Evolutionary conservation across 1,140 invertebrate genomes (phyloP).

Genomic region (Asobara japonica): DNA sequence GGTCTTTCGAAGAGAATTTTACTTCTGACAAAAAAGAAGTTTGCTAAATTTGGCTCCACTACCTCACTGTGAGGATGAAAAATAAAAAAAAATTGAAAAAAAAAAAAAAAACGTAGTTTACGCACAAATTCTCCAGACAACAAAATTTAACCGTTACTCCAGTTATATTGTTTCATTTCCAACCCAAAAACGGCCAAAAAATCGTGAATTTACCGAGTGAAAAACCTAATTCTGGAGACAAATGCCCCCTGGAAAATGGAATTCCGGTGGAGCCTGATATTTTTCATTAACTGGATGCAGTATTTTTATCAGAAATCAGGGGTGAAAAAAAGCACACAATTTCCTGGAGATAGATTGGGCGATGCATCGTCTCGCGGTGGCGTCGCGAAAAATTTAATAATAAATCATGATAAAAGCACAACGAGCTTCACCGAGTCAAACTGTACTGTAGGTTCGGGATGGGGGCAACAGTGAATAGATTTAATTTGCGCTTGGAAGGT

Average conservation of each 20-base stretch:
- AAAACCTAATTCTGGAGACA: no score
- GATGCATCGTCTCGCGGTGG: neutral
- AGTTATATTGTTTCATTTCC: no score
- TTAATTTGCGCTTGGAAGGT: constrained; percentile 31
- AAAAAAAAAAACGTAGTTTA: neutral
- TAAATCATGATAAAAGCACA: constrained; percentile 10
- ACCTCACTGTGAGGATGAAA: no score
- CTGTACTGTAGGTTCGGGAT: neutral
- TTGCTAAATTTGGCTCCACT: no score
- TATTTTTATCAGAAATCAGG: neutral
- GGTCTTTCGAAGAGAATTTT: no score
- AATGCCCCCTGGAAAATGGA: no score
- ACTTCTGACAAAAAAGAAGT: no score
- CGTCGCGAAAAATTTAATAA: neutral
- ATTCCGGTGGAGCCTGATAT: no score
- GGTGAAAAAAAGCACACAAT: neutral
- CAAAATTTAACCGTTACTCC: no score
- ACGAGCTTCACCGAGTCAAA: neutral
- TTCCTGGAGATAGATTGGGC: neutral
- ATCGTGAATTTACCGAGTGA: no score
- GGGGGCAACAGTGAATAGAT: constrained; percentile 18
- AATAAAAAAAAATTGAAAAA: neutral
- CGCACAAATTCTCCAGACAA: neutral
- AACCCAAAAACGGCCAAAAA: no score
- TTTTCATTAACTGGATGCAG: no score